Evolutionary conservation across 2,888 invertebrate species (phyloP).

Genomic region (Rhagium mordax): DNA sequence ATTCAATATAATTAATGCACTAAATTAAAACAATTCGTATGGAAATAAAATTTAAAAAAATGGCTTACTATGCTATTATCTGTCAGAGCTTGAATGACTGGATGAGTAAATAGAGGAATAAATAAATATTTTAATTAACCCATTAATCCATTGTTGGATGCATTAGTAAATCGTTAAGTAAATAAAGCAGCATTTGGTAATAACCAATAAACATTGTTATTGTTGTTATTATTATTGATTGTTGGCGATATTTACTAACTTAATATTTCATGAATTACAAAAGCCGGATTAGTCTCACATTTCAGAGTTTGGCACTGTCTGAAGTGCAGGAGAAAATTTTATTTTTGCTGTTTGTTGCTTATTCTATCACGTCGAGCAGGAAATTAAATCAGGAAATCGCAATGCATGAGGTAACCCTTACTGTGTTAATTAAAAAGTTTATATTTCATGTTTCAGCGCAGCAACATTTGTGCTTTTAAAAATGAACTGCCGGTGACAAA

Average conservation of each 20-base stretch:
- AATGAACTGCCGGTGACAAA: background rate
- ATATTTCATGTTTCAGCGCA: conserved; percentile 9
- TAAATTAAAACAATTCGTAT: too few species aligned
- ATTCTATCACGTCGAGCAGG: conserved; percentile 12
- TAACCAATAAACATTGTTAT: too few species aligned
- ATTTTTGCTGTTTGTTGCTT: conserved; percentile 15
- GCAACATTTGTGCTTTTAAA: conserved; percentile 3
- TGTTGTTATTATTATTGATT: too few species aligned
- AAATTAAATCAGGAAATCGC: conserved; percentile 22
- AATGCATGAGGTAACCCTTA: conserved; percentile 23
- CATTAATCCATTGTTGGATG: too few species aligned
- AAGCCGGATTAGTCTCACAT: background rate
- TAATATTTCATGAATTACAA: background rate
- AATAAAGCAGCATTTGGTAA: too few species aligned
- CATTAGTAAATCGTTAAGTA: too few species aligned
- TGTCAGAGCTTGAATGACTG: too few species aligned
- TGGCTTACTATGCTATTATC: too few species aligned
- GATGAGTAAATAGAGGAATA: too few species aligned
- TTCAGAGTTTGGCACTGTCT: background rate
- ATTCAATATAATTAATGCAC: background rate
- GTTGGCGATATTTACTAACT: background rate
- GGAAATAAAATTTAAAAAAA: too few species aligned
- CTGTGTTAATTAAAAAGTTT: conserved; percentile 28
- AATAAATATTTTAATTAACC: too few species aligned
- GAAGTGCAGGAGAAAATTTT: background rate